phyloP scores from a whole-genome alignment of 1,140 invertebrate species.

The Plectus sambesii region DNA sequence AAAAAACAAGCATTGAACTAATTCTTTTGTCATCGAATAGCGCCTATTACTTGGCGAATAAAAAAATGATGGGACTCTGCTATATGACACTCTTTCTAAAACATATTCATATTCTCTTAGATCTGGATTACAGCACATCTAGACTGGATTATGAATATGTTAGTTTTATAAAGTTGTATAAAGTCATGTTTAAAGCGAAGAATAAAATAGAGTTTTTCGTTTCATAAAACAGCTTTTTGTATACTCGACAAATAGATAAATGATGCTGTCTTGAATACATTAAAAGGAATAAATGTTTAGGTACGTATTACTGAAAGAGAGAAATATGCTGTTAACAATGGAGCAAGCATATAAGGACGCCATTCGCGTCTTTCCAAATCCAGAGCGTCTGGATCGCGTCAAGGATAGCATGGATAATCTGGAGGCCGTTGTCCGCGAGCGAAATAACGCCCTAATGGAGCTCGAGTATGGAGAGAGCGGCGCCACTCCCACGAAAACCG shows the following conservation, averaged over 20 bases:
- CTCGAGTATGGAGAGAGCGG: slow-evolving; percentile 72
- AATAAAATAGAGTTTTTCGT: slow-evolving; percentile 8
- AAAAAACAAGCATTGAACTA: no score
- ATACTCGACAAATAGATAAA: slow-evolving; percentile 8
- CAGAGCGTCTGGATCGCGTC: slow-evolving; percentile 87
- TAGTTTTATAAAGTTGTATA: no score
- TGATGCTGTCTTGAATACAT: slow-evolving; percentile 15
- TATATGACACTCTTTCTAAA: slow-evolving; percentile 16
- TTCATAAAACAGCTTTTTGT: slow-evolving; percentile 12
- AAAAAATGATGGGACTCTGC: slow-evolving; percentile 6
- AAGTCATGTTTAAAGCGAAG: no score
- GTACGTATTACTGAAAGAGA: slow-evolving; percentile 84
- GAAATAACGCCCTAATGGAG: slow-evolving; percentile 75
- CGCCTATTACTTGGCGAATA: slow-evolving; percentile 8
- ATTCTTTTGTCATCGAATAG: slow-evolving; percentile 12
- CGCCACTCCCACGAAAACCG: slow-evolving; percentile 49
- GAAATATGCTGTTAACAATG: slow-evolving; percentile 94
- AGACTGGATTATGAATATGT: no score
- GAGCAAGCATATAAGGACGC: slow-evolving; percentile 65
- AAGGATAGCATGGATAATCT: slow-evolving; percentile 79
- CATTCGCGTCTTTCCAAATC: slow-evolving; percentile 70
- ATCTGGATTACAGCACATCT: no score
- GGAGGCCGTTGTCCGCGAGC: slow-evolving; percentile 74
- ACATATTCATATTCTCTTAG: no score
- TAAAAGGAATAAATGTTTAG: no score